Evolutionary conservation across 2,888 invertebrate species (phyloP), one percentile per base, ranked within the genome.

Genomic region (Hydroisotoma schaefferi): DNA sequence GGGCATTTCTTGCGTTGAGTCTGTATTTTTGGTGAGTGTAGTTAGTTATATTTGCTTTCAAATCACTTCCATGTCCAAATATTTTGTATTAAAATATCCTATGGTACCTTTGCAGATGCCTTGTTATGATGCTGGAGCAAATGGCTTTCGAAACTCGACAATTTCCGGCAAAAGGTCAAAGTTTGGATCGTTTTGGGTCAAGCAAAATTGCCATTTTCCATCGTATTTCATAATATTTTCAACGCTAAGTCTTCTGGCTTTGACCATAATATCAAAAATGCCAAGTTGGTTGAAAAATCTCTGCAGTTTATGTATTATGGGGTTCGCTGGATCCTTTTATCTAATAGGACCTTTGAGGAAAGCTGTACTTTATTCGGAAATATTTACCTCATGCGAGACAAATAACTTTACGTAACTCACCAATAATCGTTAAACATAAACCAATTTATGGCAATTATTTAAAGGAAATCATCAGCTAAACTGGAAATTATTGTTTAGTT

Each of bases 221-320:
- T 18, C 37, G 8, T 52, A 52, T 22, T 52, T 52, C 37, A 15
- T 22, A 15, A 27, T 22, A 3, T 52, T 52, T 37, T 3, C 20
- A 15, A 37, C 52, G 2, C 12, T 52, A 15, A 3, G 3, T 52
- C 37, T 52, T 3, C 28, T 52, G 8, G 33, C 27, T 5, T 27
- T 52, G 15, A 33, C 20, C 8, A 20, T 37, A 2, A 37, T 52
- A 37, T 37, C 37, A 5, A 52, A 22, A 20, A 29, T 28, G 15
- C 18, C 52, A 18, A 52, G 52, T 33, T 52, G 37, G 33, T 10
- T 52, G 4, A 52, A n/a, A n/a, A n/a, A n/a, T n/a, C n/a, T n/a
- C n/a, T n/a, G n/a, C n/a, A n/a, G n/a, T n/a, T n/a, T n/a, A n/a
- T n/a, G n/a, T 12, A 18, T 52, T 29, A 18, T 37, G 37, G 37